Conservation (phyloP, 1,140 invertebrate species). For the Steinernema khuongi region DNA sequence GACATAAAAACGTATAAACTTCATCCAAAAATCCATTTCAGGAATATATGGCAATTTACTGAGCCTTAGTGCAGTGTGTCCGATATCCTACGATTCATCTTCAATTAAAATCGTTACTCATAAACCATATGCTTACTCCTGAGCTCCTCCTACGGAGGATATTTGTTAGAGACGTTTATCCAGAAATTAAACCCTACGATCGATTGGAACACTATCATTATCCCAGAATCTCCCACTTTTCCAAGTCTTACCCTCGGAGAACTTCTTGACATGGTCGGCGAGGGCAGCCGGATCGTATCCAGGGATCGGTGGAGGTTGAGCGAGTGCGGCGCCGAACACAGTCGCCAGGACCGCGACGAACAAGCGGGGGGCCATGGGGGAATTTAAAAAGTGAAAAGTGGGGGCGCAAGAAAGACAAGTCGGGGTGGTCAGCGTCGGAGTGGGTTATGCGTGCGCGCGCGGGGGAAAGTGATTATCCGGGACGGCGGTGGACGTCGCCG, state of each 20-base stretch:
- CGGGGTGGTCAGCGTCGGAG: not conserved
- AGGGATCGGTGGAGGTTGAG: not conserved
- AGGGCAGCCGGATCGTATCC: conserved; percentile 22
- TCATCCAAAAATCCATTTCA: no score
- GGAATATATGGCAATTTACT: no score
- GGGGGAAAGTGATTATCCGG: conserved; percentile 10
- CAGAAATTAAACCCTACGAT: no score
- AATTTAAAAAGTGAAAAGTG: conserved; percentile 5
- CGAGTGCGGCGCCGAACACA: not conserved
- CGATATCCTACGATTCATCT: no score
- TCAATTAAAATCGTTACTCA: no score
- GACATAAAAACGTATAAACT: no score
- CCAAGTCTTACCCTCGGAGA: conserved; percentile 23
- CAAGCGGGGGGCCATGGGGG: not conserved
- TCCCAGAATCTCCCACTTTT: no score
- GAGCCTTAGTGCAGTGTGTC: no score
- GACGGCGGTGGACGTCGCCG: not conserved
- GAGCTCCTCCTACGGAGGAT: no score
- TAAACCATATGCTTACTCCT: no score
- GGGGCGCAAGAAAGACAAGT: not conserved
- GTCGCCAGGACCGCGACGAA: not conserved
- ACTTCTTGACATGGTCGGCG: conserved; percentile 30
- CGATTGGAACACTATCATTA: no score
- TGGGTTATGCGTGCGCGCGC: not conserved
- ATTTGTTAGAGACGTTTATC: no score